Conservation (phyloP, 2,888 invertebrate genomes). For the Synergus gifuensis region DNA sequence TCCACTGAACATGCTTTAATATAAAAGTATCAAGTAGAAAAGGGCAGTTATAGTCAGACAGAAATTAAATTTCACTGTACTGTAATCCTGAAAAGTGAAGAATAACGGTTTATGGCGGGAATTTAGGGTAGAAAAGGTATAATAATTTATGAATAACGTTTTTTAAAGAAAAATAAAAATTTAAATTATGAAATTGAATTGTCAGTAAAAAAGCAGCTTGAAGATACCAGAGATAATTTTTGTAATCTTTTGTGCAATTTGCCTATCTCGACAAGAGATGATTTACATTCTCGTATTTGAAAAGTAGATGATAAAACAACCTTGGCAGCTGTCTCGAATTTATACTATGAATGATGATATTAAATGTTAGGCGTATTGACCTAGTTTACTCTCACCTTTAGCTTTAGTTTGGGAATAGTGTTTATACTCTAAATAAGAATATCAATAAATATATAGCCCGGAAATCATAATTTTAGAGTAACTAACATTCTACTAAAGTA, state of each 20-base stretch:
- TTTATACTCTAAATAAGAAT: conserved; percentile 22
- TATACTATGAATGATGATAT: conserved; percentile 24
- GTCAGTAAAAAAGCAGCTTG: background rate
- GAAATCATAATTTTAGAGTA: background rate
- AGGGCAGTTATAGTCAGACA: background rate
- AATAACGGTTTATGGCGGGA: background rate
- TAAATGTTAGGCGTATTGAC: conserved; percentile 15
- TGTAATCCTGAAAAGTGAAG: background rate
- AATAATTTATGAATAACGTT: background rate
- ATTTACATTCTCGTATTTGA: conserved; percentile 14
- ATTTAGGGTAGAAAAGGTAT: background rate
- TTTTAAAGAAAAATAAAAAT: background rate
- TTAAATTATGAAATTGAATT: background rate
- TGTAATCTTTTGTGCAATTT: background rate
- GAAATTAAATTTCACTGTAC: background rate
- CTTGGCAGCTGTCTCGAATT: conserved; percentile 3
- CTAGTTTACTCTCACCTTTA: conserved; percentile 20
- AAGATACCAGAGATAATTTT: background rate
- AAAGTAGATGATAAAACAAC: conserved; percentile 4
- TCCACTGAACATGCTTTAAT: background rate
- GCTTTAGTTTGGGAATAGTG: conserved; percentile 3
- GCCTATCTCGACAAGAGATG: background rate
- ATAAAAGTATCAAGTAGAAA: background rate
- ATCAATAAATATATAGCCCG: background rate
- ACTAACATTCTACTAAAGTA: background rate